phyloP scores from a whole-genome alignment of 2,113 vertebrate species.

The Hylia prasina region DNA sequence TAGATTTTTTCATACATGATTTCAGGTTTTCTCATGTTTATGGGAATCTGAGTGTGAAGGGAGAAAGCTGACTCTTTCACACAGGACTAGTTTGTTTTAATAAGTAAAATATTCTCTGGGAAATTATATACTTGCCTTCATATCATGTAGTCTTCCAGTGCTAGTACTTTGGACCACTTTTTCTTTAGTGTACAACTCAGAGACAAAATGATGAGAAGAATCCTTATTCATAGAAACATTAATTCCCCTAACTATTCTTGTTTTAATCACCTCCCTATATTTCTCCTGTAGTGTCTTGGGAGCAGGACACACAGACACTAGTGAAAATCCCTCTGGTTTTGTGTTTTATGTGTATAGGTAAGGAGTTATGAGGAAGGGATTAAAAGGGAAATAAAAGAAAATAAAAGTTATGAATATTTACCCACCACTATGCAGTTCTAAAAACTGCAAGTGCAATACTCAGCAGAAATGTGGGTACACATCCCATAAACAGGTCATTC shows the following conservation, averaged over 20 bases:
- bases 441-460: neutral
- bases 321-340: neutral
- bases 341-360: neutral
- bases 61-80: neutral
- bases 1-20: rapidly evolving
- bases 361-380: neutral
- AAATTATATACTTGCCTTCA: neutral
- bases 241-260: neutral
- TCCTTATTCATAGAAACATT: neutral
- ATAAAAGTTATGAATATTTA: neutral
- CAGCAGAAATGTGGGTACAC: neutral
- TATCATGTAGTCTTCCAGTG: neutral
- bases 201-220: neutral
- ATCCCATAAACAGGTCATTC: conserved; percentile 14
- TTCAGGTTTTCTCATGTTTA: neutral
- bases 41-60: neutral
- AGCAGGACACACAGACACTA: neutral
- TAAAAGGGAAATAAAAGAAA: neutral
- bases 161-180: neutral
- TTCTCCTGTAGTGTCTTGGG: neutral
- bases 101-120: neutral
- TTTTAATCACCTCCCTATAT: neutral
- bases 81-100: neutral
- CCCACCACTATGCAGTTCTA: neutral
- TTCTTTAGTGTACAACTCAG: neutral